Evolutionary conservation across 2,797 vertebrate species (phyloP).

Genomic region (Poecile montanus): DNA sequence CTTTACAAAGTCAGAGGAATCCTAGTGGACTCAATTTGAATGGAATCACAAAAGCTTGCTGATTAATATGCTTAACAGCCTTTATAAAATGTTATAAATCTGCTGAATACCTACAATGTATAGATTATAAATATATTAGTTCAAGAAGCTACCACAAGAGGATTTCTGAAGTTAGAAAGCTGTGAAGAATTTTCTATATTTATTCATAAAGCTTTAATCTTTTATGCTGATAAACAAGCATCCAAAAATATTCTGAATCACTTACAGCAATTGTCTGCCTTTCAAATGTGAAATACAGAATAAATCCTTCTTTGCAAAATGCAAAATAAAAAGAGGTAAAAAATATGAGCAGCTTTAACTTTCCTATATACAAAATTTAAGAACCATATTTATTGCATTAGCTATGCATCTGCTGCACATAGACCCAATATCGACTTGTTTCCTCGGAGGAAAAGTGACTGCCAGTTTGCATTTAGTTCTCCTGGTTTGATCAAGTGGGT

Average conservation of each 20-base stretch:
- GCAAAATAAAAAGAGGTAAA: neutral
- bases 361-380: constrained; percentile 3
- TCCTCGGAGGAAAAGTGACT: constrained; percentile 48
- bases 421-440: constrained; percentile 14
- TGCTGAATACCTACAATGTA: neutral
- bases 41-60: neutral
- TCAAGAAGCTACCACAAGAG: constrained; percentile 7
- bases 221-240: constrained; percentile 9
- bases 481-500: constrained; percentile 30
- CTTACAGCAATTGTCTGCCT: constrained; percentile 30
- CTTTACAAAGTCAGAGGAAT: neutral
- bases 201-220: constrained; percentile 33
- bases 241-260: constrained; percentile 7
- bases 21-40: neutral
- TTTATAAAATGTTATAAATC: constrained; percentile 1
- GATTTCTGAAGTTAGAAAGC: constrained; percentile 33
- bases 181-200: neutral
- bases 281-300: constrained; percentile 7
- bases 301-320: neutral
- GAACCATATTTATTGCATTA: constrained; percentile 54
- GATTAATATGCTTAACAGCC: neutral
- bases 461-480: constrained; percentile 41
- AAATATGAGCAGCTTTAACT: neutral
- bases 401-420: neutral
- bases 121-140: constrained; percentile 16